Evolutionary conservation across 2,113 vertebrate genomes (phyloP).

Genomic region (Gymnorhina tibicen): DNA sequence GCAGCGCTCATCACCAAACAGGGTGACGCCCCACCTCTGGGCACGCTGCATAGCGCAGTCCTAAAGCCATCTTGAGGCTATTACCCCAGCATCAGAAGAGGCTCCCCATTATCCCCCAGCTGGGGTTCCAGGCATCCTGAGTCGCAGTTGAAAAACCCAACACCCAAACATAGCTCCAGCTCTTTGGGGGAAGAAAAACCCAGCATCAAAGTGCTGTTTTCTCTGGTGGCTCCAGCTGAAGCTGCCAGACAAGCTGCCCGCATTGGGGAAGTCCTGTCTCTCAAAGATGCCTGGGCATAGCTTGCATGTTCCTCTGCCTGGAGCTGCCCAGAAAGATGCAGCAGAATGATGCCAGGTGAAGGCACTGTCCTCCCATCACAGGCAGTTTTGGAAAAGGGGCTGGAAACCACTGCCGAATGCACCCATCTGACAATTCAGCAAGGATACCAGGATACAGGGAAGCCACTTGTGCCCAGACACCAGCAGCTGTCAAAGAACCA

Average conservation of each 20-base stretch:
- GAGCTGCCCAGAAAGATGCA: neutral
- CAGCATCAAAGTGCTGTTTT: neutral
- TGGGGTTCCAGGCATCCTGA: neutral
- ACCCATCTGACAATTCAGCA: neutral
- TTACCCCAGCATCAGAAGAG: neutral
- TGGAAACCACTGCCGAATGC: neutral
- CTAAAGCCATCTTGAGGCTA: constrained; percentile 18
- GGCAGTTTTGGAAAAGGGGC: neutral
- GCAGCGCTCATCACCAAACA: constrained; percentile 33
- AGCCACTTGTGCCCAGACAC: neutral
- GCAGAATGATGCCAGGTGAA: neutral
- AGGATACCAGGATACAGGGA: neutral
- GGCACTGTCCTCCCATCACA: neutral
- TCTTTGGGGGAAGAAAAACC: neutral
- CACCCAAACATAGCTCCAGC: neutral
- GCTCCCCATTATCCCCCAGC: neutral
- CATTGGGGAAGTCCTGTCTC: neutral
- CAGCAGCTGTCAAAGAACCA: neutral
- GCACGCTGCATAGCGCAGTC: neutral
- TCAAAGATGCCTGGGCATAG: neutral
- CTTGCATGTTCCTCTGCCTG: neutral
- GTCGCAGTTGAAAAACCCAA: neutral
- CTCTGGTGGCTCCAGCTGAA: neutral
- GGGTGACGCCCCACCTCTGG: constrained; percentile 50
- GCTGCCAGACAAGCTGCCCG: neutral